Evolutionary conservation across 2,113 vertebrate genomes (phyloP), one percentile per base, ranked within the genome.

Genomic region (Meleagris gallopavo): DNA sequence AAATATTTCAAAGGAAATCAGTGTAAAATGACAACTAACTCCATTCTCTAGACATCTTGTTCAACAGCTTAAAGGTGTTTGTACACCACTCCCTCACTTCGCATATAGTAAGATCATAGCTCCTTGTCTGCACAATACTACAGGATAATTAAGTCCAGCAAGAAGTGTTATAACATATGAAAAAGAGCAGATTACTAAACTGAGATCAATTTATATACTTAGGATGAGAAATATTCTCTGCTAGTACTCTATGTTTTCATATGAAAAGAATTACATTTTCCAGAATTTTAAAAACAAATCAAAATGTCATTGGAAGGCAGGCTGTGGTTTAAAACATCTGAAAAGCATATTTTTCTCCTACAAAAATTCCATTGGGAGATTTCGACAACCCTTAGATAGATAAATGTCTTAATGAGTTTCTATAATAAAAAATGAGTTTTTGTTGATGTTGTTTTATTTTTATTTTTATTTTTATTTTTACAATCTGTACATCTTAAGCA

Each of bases 21-120:
- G 54, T 45, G 41, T 4, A 83, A 34, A 15, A 58, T 58, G 15
- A 43, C 17, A 64, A 13, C 9, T 18, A 5, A 4, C 5, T 22
- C 3, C 10, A 17, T 73, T 38, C 9, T 58, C 46, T 62, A 36
- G 20, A 34, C 13, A 61, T 7, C n/a, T 69, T 11, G 11, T 13
- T 32, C 46, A 57, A 52, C 9, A 34, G 22, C 4, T 52, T 58
- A 38, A 57, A n/a, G n/a, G n/a, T n/a, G n/a, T n/a, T 32, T 30
- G 27, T 34, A 36, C 9, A 13, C 8, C 11, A 22, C 10, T 57
- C 9, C 12, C 4, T 69, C 2, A 0, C 6, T 50, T 78, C 11
- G 46, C 13, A 9, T 5, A 32, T 52, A 11, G 7, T 38, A 57
- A 75, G 4, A 15, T 50, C 9, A 57, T 9, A 4, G 21, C 50